A percentile compares a stretch with the other conserved stretches of the same genome.
Evolutionary conservation across 2,113 vertebrate genomes (phyloP).

Genomic region (Nibea albiflora): DNA sequence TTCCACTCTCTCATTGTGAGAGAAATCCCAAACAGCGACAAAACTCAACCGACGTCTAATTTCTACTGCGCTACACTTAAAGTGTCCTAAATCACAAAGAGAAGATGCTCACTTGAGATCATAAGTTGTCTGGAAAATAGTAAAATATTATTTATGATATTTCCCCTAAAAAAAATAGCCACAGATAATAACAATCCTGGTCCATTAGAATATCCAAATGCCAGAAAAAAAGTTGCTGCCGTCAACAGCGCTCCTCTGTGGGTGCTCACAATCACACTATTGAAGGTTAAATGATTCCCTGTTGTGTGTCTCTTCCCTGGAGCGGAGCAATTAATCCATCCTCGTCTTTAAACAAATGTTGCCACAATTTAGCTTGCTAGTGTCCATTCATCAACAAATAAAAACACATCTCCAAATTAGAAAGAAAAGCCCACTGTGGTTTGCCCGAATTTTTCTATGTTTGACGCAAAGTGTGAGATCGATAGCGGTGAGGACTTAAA

Average conservation of each 20-base stretch:
- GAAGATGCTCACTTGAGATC: background rate
- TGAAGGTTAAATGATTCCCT: slow-evolving; percentile 50
- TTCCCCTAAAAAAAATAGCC: slow-evolving; percentile 13
- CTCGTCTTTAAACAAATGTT: slow-evolving; percentile 31
- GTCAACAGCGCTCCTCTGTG: slow-evolving; percentile 41
- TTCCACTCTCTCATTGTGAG: slow-evolving; percentile 78
- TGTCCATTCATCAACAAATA: slow-evolving; percentile 8
- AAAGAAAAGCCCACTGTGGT: background rate
- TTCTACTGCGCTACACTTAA: slow-evolving; percentile 19
- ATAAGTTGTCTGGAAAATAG: slow-evolving; percentile 11
- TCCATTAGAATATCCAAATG: slow-evolving; percentile 23
- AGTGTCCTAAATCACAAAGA: slow-evolving; percentile 15
- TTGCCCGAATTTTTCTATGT: slow-evolving; percentile 11
- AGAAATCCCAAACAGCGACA: slow-evolving; percentile 20
- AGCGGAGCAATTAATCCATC: slow-evolving; percentile 49
- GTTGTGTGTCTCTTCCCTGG: slow-evolving; percentile 8
- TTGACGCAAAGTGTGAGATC: slow-evolving; percentile 44
- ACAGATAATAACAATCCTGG: slow-evolving; percentile 33
- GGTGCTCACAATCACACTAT: slow-evolving; percentile 41
- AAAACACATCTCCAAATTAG: background rate
- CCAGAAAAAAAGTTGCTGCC: slow-evolving; percentile 24
- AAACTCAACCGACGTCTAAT: slow-evolving; percentile 26
- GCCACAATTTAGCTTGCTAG: slow-evolving; percentile 16
- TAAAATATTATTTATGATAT: slow-evolving; percentile 5
- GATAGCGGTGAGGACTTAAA: slow-evolving; percentile 57